These are phyloP conservation scores for Tipula helvola DNA, from an alignment of 2,888 invertebrate genomes.

Conservation along the genomic window DNA sequence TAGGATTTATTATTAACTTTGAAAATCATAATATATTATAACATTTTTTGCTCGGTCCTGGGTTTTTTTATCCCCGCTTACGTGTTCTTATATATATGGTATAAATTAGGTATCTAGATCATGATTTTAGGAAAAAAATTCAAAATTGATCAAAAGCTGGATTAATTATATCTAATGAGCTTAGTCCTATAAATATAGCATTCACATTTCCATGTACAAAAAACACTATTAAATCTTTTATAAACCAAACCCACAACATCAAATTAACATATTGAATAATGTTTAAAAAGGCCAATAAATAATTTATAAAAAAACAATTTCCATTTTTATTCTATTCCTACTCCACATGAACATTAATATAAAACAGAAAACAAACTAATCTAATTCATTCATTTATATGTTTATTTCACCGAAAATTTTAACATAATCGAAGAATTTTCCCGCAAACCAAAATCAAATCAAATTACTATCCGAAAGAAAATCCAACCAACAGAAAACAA, in stretches of 20 bases:
- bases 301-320: not conserved
- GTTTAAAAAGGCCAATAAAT: not conserved
- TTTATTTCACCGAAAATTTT: not conserved
- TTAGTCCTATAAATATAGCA: too few species aligned
- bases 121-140: too few species aligned
- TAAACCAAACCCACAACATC: not conserved
- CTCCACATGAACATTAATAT: not conserved
- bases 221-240: not conserved
- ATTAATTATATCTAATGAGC: too few species aligned
- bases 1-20: constrained; percentile 4
- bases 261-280: not conserved
- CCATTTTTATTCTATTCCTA: not conserved
- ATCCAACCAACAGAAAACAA: not conserved
- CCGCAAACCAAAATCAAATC: not conserved
- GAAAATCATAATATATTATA: not conserved
- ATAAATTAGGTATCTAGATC: too few species aligned
- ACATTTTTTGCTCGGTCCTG: not conserved
- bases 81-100: not conserved
- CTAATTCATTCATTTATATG: constrained; percentile 4
- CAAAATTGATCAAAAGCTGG: too few species aligned
- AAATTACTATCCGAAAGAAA: not conserved
- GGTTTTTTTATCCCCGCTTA: not conserved
- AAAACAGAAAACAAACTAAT: not conserved
- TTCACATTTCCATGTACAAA: not conserved
- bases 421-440: not conserved